These are phyloP conservation scores for Eupithecia tripunctaria DNA, from an alignment of 2,888 invertebrate genomes.

Conservation along the genomic window DNA sequence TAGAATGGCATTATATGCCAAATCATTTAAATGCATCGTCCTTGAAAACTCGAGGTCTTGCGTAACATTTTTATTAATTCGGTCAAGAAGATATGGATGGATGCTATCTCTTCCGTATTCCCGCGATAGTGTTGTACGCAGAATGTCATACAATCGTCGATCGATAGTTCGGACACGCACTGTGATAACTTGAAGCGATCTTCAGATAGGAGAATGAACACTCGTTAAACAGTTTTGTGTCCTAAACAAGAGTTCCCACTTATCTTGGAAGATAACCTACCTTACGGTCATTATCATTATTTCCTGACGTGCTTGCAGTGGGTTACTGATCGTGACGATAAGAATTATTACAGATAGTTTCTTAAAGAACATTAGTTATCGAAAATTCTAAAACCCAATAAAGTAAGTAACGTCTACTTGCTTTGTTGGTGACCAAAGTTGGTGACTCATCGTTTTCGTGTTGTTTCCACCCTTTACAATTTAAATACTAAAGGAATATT, in stretches of 20 bases:
- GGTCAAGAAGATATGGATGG: constrained; percentile 58
- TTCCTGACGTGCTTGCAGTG: neutral
- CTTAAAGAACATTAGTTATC: neutral
- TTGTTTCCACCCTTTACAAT: neutral
- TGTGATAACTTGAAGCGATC: constrained; percentile 71
- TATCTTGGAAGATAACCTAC: neutral
- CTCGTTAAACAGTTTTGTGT: constrained; percentile 54
- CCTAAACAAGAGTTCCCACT: constrained; percentile 41
- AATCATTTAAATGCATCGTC: too few relatives aligned
- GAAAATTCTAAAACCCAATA: too few relatives aligned
- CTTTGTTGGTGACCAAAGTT: too few relatives aligned
- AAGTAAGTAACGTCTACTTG: too few relatives aligned
- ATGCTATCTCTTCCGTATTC: constrained; percentile 59
- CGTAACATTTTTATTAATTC: constrained; percentile 48
- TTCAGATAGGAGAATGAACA: constrained; percentile 64
- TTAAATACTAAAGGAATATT: too few relatives aligned
- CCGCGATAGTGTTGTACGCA: constrained; percentile 48
- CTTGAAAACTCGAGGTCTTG: constrained; percentile 29
- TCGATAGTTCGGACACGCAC: constrained; percentile 68
- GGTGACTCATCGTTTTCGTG: neutral
- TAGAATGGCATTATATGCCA: too few relatives aligned
- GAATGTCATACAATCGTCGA: constrained; percentile 41
- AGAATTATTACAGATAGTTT: constrained; percentile 8
- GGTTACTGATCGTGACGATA: constrained; percentile 44
- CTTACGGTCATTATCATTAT: neutral